Evolutionary conservation across 2,797 vertebrate species (phyloP), one percentile per base, ranked within the genome.

Genomic region (Cryptoblepharus egeriae): DNA sequence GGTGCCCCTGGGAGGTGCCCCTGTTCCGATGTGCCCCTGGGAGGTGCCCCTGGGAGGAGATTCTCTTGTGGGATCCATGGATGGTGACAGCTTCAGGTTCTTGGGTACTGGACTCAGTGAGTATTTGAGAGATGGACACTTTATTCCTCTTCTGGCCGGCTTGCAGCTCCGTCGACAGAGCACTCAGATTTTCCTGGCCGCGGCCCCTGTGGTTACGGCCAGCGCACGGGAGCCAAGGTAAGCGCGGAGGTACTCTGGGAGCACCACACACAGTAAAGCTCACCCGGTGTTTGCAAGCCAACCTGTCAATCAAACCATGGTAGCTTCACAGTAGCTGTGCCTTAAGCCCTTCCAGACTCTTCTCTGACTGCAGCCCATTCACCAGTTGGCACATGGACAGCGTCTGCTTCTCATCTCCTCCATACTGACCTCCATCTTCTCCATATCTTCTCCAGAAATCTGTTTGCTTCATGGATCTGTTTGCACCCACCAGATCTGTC

Each of bases 181-280:
- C 32, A 22, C 75, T 83, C 81, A 83, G 42, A 83, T 77, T 83
- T 83, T 83, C 81, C 81, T 83, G 75, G 81, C 81, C 0, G 20
- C 10, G 13, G 81, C 75, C 49, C 60, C 75, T 83, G 75, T 28
- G 68, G 75, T 83, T 83, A 72, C 32, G 22, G 71, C 18, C 3
- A 26, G 60, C 0, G 22, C 16, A 20, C 8, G 0, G 32, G 15
- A 72, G 81, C 81, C 81, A 83, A 83, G 32, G 45, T 64, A 76
- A 82, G 57, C 81, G 35, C 26, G 24, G 13, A 82, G 64, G 73
- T 64, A 75, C 57, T 63, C 61, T 73, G 24, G 57, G 4, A 3
- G 39, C 63, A 45, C 22, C 35, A 30, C 58, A 64, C 7, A 55
- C 45, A 12, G 45, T 49, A 2, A 12, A 49, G 45, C 45, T 49